These are phyloP conservation scores for Styela plicata DNA, from an alignment of 23 tunicate species.

Conservation along the genomic window DNA sequence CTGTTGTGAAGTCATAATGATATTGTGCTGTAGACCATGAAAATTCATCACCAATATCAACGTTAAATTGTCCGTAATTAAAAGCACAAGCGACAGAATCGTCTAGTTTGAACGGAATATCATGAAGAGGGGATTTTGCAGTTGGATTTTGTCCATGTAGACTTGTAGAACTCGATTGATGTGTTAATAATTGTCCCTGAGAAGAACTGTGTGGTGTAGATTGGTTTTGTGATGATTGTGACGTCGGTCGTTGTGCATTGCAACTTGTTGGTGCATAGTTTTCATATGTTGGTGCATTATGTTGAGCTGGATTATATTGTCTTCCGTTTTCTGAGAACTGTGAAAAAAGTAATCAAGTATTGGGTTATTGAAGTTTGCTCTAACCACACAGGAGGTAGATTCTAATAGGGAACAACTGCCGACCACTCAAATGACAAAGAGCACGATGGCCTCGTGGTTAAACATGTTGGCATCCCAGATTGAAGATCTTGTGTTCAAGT, in stretches of 20 bases:
- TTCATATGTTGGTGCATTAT: too few species aligned
- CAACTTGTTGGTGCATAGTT: neutral
- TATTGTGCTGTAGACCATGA: constrained; percentile 28
- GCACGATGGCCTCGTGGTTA: too few species aligned
- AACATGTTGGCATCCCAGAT: too few species aligned
- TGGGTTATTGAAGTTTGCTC: constrained; percentile 2
- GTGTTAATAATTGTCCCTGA: neutral
- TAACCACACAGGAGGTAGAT: too few species aligned
- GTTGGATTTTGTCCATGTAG: neutral
- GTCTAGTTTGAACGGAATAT: constrained; percentile 47
- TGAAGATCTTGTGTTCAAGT: too few species aligned
- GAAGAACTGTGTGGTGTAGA: too few species aligned
- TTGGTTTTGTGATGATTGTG: neutral
- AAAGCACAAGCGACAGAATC: constrained; percentile 37
- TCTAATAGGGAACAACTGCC: too few species aligned
- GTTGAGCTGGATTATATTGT: neutral
- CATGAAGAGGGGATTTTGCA: constrained; percentile 9
- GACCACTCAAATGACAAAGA: too few species aligned
- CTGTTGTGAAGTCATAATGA: constrained; percentile 41
- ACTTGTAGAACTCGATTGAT: neutral
- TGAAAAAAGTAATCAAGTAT: neutral
- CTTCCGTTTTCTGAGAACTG: neutral
- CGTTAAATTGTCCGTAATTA: constrained; percentile 26
- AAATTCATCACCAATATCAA: constrained; percentile 26
- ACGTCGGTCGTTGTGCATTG: neutral